Base-by-base conservation (phyloP, 2,888 invertebrate genomes). In the Amphipoea oculea region DNA sequence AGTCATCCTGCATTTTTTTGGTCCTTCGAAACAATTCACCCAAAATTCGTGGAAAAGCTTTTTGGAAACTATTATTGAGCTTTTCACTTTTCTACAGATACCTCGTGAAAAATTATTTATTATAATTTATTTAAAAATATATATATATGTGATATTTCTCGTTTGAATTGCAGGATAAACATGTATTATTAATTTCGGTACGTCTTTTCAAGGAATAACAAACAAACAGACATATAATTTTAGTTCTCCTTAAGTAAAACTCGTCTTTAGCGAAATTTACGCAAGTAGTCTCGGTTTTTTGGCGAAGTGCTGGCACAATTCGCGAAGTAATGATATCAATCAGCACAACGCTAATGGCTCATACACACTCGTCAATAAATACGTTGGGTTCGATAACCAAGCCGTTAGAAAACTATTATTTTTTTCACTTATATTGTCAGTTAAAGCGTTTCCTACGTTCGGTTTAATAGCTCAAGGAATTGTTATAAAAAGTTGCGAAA, bases 231-330 rank as follows among this genome's bases (percentile, higher is more conserved):
- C 75, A 45, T 20, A 57, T 0, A 23, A 7, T 23, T 0, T 1
- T 9, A 12, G 17, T 6, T 78, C 65, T 2, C 14, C 42, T 4
- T 29, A 70, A 40, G 72, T 29, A 73, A 78, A 67, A 65, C 67
- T 81, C 70, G 63, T 81, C 84, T 81, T 81, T 71, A 73, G 78
- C 80, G 69, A 84, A 87, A 84, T 84, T 86, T 83, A 70, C 66
- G 78, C 89, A 84, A 89, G 90, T 90, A 66, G 89, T 82, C 66
- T 83, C 89, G 89, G 90, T 90, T 82, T 85, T 76, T 78, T 89
- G 65, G 89, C 80, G 70, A 83, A 81, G 77, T 84, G 84, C 75
- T 62, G 65, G 81, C 79, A 83, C 88, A 86, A 84, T 86, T 88
- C 88, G 70, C 77, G 69, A 79, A 81, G 77, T 86, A 81, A 82